These are phyloP conservation scores for Catharus ustulatus DNA, from an alignment of 2,797 vertebrate species.

Conservation along the genomic window DNA sequence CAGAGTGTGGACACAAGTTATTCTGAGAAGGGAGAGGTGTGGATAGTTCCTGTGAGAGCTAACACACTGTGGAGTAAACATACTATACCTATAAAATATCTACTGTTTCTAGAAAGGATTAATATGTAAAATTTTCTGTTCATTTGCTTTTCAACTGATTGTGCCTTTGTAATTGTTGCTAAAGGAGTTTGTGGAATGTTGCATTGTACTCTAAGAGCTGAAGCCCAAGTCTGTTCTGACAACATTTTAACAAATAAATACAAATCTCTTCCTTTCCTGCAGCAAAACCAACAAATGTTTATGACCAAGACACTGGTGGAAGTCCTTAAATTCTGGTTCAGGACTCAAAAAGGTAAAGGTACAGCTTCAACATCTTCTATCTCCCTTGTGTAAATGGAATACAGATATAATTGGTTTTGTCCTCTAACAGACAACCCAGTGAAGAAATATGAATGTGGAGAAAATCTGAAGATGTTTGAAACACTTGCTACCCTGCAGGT, in stretches of 20 bases:
- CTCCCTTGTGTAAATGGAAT: background rate
- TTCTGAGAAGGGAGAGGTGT: background rate
- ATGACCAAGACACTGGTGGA: conserved; percentile 85
- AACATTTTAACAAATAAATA: background rate
- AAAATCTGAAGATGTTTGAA: conserved; percentile 85
- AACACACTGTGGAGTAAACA: background rate
- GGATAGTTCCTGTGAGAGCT: background rate
- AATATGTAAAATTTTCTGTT: background rate
- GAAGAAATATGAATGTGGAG: conserved; percentile 85
- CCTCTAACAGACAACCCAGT: conserved; percentile 79
- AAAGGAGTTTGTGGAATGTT: background rate
- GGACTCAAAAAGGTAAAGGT: conserved; percentile 83
- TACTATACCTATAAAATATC: background rate
- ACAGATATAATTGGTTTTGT: background rate
- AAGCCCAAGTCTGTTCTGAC: background rate
- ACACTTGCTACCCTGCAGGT: conserved; percentile 88
- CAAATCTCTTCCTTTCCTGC: background rate
- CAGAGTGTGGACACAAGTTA: background rate
- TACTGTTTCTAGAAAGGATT: background rate
- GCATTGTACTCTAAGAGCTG: background rate
- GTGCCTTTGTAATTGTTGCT: background rate
- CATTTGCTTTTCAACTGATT: background rate
- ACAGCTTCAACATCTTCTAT: fast-evolving
- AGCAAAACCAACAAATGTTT: conserved; percentile 84
- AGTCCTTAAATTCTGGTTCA: conserved; percentile 82